Evolutionary conservation across 2,888 invertebrate genomes (phyloP).

Genomic region (Laspeyria flexula): DNA sequence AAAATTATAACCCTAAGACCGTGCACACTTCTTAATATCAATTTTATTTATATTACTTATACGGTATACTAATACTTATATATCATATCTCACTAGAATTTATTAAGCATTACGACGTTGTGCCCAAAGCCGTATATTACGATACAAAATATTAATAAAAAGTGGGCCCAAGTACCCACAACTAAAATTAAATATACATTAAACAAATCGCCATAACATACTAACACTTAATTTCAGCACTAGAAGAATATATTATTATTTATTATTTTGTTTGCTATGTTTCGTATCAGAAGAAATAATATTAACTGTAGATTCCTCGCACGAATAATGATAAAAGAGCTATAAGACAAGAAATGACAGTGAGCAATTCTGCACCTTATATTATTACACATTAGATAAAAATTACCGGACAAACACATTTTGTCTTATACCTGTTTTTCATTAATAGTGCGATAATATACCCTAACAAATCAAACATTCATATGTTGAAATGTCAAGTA

Average conservation of each 20-base stretch:
- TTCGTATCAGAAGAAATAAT: conserved; percentile 18
- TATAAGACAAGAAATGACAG: too few relatives aligned
- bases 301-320: too few relatives aligned
- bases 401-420: too few relatives aligned
- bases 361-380: too few relatives aligned
- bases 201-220: conserved; percentile 45
- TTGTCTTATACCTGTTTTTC: too few relatives aligned
- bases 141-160: conserved; percentile 32
- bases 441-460: too few relatives aligned
- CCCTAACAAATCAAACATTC: too few relatives aligned
- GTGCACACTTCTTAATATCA: conserved; percentile 47
- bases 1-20: conserved; percentile 21
- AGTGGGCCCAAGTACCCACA: conserved; percentile 29
- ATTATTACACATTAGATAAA: too few relatives aligned
- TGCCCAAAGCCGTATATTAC: conserved; percentile 52
- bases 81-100: conserved; percentile 57
- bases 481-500: too few relatives aligned
- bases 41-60: conserved; percentile 45
- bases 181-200: conserved; percentile 37
- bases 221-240: conserved; percentile 45
- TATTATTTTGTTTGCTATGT: conserved; percentile 18
- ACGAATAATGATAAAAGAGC: too few relatives aligned
- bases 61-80: conserved; percentile 54
- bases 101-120: conserved; percentile 54
- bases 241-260: conserved; percentile 54